These are phyloP conservation scores for Trichomycterus rosablanca DNA, from an alignment of 2,113 vertebrate species.

Conservation along the genomic window DNA sequence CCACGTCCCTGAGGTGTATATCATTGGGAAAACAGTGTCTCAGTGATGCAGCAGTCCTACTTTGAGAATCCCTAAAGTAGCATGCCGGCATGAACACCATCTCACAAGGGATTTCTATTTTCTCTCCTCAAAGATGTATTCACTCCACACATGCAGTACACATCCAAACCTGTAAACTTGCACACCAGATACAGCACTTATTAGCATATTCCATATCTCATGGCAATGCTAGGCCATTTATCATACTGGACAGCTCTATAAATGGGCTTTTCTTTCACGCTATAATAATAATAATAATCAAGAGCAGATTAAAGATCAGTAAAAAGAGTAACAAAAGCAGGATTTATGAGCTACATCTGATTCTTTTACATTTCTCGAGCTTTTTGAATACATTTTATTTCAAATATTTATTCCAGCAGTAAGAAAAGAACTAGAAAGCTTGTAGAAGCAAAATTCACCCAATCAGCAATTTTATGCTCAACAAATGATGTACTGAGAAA, in stretches of 20 bases:
- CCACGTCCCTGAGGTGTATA: not conserved
- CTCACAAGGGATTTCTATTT: conserved; percentile 28
- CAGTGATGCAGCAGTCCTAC: not conserved
- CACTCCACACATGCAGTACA: conserved; percentile 3
- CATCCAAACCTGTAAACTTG: conserved; percentile 4
- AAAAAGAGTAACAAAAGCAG: conserved; percentile 25
- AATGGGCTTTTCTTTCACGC: conserved; percentile 35
- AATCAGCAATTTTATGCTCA: conserved; percentile 37
- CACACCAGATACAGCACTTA: conserved; percentile 33
- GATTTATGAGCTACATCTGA: conserved; percentile 6
- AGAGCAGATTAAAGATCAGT: conserved; percentile 35
- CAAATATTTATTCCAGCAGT: conserved; percentile 38
- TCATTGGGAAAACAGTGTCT: conserved; percentile 5
- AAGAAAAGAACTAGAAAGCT: conserved; percentile 38
- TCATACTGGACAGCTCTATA: conserved; percentile 45
- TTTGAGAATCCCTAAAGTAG: conserved; percentile 16
- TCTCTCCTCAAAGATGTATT: conserved; percentile 23
- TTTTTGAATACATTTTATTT: conserved; percentile 30
- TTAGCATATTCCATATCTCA: conserved; percentile 43
- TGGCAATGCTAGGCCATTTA: conserved; percentile 36
- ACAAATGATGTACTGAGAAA: too few species aligned
- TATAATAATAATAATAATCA: conserved; percentile 37
- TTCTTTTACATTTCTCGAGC: conserved; percentile 18
- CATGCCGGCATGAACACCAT: conserved; percentile 15
- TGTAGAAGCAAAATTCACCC: not conserved